These are phyloP conservation scores for Nudaria mundana DNA, from an alignment of 2,888 invertebrate species.

Conservation along the genomic window DNA sequence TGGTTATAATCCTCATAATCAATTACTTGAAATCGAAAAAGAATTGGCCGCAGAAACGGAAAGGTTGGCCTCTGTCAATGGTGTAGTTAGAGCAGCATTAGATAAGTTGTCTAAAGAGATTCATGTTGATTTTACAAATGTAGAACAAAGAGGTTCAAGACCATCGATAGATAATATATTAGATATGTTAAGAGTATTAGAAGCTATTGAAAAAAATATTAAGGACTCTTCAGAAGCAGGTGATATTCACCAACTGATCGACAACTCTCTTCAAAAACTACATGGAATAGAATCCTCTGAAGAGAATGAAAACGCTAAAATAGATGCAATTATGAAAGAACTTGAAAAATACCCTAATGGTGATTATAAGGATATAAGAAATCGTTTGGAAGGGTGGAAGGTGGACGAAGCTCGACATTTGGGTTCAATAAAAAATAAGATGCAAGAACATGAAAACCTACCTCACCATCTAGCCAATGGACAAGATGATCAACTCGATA, in stretches of 20 bases:
- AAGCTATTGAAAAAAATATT: constrained; percentile 41
- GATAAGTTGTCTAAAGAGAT: constrained; percentile 46
- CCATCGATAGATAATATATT: constrained; percentile 43
- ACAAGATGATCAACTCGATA: background rate
- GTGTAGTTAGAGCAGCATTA: constrained; percentile 46
- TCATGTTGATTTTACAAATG: constrained; percentile 33
- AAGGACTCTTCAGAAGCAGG: constrained; percentile 38
- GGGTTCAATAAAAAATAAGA: constrained; percentile 20
- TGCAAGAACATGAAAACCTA: constrained; percentile 21
- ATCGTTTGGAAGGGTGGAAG: constrained; percentile 35
- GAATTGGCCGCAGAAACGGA: constrained; percentile 43
- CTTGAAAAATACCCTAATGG: constrained; percentile 35
- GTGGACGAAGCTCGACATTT: constrained; percentile 29
- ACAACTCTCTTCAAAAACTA: constrained; percentile 37
- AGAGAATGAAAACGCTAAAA: constrained; percentile 36
- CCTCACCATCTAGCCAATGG: background rate
- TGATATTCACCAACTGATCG: constrained; percentile 45
- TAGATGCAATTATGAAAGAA: constrained; percentile 39
- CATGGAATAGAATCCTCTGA: constrained; percentile 29
- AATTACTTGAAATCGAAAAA: constrained; percentile 34
- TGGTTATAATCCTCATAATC: constrained; percentile 20
- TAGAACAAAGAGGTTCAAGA: constrained; percentile 25
- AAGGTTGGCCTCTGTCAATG: constrained; percentile 45
- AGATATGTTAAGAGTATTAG: constrained; percentile 45
- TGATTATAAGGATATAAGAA: constrained; percentile 24